A percentile compares a stretch with the other conserved stretches of the same genome.
Conservation (phyloP, 2,888 invertebrate genomes). For the Lasioglossum vierecki region DNA sequence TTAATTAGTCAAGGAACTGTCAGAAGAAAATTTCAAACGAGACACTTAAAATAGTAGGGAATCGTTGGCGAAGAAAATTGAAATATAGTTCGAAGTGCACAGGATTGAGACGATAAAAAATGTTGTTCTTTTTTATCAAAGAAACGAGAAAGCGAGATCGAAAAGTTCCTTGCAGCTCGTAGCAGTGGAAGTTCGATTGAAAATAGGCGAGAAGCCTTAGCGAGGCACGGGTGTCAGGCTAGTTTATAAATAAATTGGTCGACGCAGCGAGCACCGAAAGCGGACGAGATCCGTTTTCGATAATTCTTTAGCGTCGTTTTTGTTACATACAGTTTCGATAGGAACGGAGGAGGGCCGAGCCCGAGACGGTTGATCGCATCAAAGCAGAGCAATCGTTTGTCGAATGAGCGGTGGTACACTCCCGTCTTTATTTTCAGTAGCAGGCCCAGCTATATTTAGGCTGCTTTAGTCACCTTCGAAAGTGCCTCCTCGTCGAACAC, state of each 20-base stretch:
- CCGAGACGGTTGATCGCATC: slow-evolving; percentile 35
- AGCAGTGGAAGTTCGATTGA: neutral
- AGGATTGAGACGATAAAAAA: too few relatives aligned
- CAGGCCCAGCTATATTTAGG: slow-evolving; percentile 57
- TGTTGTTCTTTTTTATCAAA: neutral
- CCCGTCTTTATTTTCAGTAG: slow-evolving; percentile 68
- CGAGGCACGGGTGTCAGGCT: neutral
- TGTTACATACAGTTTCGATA: neutral
- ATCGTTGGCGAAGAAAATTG: too few relatives aligned
- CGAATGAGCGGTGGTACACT: slow-evolving; percentile 54
- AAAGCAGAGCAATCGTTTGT: slow-evolving; percentile 61
- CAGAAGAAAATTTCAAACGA: too few relatives aligned
- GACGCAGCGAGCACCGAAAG: neutral
- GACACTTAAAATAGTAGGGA: too few relatives aligned
- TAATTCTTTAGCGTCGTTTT: neutral
- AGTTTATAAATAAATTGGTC: neutral
- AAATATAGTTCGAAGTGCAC: too few relatives aligned
- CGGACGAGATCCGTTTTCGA: neutral
- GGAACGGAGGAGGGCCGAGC: slow-evolving; percentile 25
- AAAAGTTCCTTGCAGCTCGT: neutral
- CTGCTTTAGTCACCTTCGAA: slow-evolving; percentile 65
- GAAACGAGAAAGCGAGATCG: neutral
- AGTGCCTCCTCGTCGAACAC: slow-evolving; percentile 42
- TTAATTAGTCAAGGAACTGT: too few relatives aligned
- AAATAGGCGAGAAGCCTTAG: neutral